Evolutionary conservation across 2,888 invertebrate genomes (phyloP).

Genomic region (Cephus rjabovi): DNA sequence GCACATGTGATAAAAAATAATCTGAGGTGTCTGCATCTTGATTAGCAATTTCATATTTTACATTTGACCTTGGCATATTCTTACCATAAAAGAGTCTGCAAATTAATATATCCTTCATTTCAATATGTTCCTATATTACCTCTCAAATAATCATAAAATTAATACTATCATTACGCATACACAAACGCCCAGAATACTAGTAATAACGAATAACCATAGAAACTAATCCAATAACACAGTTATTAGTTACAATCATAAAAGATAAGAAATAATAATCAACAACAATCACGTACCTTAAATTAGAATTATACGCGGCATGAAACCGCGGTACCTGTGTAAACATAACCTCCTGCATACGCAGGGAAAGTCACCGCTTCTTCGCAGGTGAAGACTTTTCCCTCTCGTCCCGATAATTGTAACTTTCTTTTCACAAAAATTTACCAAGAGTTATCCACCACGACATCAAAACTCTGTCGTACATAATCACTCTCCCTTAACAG

Average conservation of each 20-base stretch:
- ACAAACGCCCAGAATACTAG: not conserved
- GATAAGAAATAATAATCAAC: not conserved
- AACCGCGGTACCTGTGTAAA: slow-evolving; percentile 21
- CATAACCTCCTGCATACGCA: slow-evolving; percentile 28
- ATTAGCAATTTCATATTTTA: slow-evolving; percentile 62
- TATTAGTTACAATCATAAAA: not conserved
- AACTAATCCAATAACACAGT: not conserved
- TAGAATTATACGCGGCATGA: not conserved
- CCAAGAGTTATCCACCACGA: slow-evolving; percentile 14
- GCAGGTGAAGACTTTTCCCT: not conserved
- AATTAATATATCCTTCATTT: slow-evolving; percentile 7
- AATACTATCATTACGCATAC: not conserved
- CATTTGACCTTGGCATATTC: slow-evolving; percentile 60
- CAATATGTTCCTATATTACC: not conserved
- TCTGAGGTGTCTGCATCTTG: slow-evolving; percentile 55
- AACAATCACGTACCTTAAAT: not conserved
- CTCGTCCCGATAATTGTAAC: not conserved
- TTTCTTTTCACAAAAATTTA: not conserved
- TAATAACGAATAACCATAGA: not conserved
- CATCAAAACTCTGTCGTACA: slow-evolving; percentile 23
- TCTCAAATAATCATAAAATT: not conserved
- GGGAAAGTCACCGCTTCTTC: not conserved
- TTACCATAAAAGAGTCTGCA: slow-evolving; percentile 19
- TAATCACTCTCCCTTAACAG: slow-evolving; percentile 28
- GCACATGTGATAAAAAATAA: slow-evolving; percentile 52